Percentiles rank a stretch among this genome's conserved stretches.
These are phyloP conservation scores for Actias luna DNA, from an alignment of 2,888 invertebrate genomes.

Conservation along the genomic window DNA sequence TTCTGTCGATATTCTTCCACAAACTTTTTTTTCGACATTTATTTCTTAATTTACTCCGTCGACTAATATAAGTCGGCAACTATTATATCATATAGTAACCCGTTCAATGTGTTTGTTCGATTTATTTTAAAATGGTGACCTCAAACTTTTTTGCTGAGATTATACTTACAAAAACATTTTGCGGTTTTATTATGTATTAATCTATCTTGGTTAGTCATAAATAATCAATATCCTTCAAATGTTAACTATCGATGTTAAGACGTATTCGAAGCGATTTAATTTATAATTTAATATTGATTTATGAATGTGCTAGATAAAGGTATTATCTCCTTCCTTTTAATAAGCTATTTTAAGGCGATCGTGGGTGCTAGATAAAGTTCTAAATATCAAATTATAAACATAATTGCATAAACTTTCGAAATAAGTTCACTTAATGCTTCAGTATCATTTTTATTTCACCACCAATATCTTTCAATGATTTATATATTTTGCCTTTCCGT, in stretches of 20 bases:
- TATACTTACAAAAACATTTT: conserved; percentile 16
- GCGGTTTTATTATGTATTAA: conserved; percentile 1
- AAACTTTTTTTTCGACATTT: too few species aligned
- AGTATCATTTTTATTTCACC: neutral
- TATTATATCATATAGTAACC: neutral
- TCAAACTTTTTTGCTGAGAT: conserved; percentile 28
- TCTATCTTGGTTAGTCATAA: conserved; percentile 1
- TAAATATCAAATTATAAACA: neutral
- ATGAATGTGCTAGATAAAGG: neutral
- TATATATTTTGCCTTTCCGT: neutral
- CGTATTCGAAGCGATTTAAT: neutral
- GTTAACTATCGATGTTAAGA: neutral
- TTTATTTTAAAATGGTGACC: conserved; percentile 27
- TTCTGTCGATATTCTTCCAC: too few species aligned
- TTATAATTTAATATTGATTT: neutral
- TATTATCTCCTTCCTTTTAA: neutral
- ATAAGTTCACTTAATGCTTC: neutral
- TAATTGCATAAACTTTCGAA: too few species aligned
- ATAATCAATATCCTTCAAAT: conserved; percentile 3
- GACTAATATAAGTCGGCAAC: neutral
- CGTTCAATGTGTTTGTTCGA: neutral
- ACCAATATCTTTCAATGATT: neutral
- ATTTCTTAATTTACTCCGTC: neutral
- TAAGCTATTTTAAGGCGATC: neutral
- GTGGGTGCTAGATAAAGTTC: neutral